A percentile compares a stretch with the other conserved stretches of the same genome.
Evolutionary conservation across 2,888 invertebrate species (phyloP).

Genomic region (Synergus japonicus): DNA sequence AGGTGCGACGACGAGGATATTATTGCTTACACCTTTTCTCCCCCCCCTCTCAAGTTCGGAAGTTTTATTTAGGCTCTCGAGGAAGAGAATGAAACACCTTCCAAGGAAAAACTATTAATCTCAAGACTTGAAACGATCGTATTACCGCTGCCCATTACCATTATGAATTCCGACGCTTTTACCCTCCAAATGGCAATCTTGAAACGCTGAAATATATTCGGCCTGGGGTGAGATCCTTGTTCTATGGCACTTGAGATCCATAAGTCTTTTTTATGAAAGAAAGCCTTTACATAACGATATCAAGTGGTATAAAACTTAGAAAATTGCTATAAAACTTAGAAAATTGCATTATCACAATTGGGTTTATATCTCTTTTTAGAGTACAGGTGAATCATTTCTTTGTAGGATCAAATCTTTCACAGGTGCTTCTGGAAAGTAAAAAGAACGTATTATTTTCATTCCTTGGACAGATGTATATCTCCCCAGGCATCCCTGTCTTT

Average conservation of each 20-base stretch:
- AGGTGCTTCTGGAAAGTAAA: slow-evolving; percentile 48
- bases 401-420: slow-evolving; percentile 39
- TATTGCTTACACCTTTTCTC: slow-evolving; percentile 18
- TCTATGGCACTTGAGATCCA: slow-evolving; percentile 1
- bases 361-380: not conserved
- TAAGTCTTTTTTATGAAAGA: slow-evolving; percentile 5
- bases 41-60: not conserved
- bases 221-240: not conserved
- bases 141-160: slow-evolving; percentile 66
- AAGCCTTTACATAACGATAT: not conserved
- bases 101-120: slow-evolving; percentile 56
- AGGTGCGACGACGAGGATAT: slow-evolving; percentile 20
- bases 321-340: no score
- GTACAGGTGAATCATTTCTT: not conserved
- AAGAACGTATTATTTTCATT: slow-evolving; percentile 8
- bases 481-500: slow-evolving; percentile 38
- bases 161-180: slow-evolving; percentile 65
- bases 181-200: slow-evolving; percentile 46
- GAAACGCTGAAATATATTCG: slow-evolving; percentile 27
- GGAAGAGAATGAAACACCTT: not conserved
- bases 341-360: no score
- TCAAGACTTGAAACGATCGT: slow-evolving; percentile 56
- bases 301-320: no score
- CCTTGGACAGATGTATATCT: slow-evolving; percentile 39
- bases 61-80: slow-evolving; percentile 6